Percentiles rank a stretch among this genome's conserved stretches.
phyloP scores from a whole-genome alignment of 2,888 invertebrate genomes.

The Tetropium fuscum region DNA sequence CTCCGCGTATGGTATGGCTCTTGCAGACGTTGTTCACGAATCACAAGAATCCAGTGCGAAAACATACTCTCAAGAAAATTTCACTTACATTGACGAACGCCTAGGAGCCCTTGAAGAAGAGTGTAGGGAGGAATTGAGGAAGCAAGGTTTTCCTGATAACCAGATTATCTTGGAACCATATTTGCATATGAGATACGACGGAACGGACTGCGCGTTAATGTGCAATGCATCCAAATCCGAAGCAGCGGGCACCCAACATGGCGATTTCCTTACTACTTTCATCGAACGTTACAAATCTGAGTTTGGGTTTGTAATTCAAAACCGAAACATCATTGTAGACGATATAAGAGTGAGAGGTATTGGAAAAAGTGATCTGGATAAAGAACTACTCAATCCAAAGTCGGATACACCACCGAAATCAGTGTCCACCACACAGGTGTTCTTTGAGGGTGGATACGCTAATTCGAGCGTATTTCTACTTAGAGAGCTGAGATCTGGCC shows the following conservation, averaged over 20 bases:
- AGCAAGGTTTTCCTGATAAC: constrained; percentile 78
- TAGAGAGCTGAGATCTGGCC: constrained; percentile 76
- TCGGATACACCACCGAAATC: constrained; percentile 57
- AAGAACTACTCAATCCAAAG: constrained; percentile 66
- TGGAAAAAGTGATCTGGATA: constrained; percentile 75
- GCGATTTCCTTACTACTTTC: constrained; percentile 85
- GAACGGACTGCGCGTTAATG: constrained; percentile 97
- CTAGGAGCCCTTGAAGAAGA: constrained; percentile 70
- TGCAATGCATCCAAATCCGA: constrained; percentile 65
- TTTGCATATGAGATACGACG: constrained; percentile 90
- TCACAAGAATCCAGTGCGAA: constrained; percentile 89
- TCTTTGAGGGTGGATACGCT: constrained; percentile 81
- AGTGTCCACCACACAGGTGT: constrained; percentile 72
- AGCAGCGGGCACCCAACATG: constrained; percentile 65
- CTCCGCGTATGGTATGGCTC: constrained; percentile 98
- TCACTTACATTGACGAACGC: constrained; percentile 70
- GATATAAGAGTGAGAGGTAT: constrained; percentile 89
- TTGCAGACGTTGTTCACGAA: constrained; percentile 97
- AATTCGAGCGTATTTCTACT: constrained; percentile 81
- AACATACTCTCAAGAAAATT: constrained; percentile 72
- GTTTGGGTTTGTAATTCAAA: constrained; percentile 92
- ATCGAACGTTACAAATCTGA: constrained; percentile 82
- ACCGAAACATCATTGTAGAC: constrained; percentile 87
- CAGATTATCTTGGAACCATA: constrained; percentile 82
- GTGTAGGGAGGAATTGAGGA: constrained; percentile 74